phyloP scores from a whole-genome alignment of 2,797 vertebrate genomes.

The Myripristis murdjan region DNA sequence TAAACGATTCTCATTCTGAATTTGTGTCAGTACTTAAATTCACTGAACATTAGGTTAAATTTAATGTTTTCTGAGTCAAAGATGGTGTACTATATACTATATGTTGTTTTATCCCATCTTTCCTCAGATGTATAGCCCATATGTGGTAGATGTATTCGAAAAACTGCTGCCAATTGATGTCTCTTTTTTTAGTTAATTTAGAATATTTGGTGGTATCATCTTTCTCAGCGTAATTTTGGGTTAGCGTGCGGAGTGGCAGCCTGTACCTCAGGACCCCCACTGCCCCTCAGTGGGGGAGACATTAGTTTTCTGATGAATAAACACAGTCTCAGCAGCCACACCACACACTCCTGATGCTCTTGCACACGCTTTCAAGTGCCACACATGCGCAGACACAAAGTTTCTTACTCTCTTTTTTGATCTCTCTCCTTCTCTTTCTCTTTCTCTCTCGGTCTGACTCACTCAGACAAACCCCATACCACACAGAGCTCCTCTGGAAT shows the following conservation, averaged over 20 bases:
- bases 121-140: not conserved
- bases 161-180: not conserved
- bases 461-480: slow-evolving; percentile 49
- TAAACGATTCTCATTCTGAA: no score
- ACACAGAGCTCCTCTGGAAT: slow-evolving; percentile 65
- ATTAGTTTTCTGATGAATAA: slow-evolving; percentile 65
- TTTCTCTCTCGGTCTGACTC: slow-evolving; percentile 38
- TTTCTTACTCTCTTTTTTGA: slow-evolving; percentile 1
- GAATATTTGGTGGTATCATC: not conserved
- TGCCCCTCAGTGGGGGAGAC: slow-evolving; percentile 47
- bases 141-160: not conserved
- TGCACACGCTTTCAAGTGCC: slow-evolving; percentile 29
- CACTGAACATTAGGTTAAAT: no score
- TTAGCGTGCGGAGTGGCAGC: slow-evolving; percentile 18
- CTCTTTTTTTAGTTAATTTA: not conserved
- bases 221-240: not conserved
- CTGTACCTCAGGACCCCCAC: slow-evolving; percentile 46
- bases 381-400: slow-evolving; percentile 1
- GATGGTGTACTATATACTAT: not conserved
- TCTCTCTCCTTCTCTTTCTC: not conserved
- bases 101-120: not conserved
- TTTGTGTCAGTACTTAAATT: no score
- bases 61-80: not conserved
- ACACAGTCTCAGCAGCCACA: slow-evolving; percentile 48
- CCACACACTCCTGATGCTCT: slow-evolving; percentile 16